phyloP scores from a whole-genome alignment of 2,113 vertebrate genomes.

The Chaenocephalus aceratus region DNA sequence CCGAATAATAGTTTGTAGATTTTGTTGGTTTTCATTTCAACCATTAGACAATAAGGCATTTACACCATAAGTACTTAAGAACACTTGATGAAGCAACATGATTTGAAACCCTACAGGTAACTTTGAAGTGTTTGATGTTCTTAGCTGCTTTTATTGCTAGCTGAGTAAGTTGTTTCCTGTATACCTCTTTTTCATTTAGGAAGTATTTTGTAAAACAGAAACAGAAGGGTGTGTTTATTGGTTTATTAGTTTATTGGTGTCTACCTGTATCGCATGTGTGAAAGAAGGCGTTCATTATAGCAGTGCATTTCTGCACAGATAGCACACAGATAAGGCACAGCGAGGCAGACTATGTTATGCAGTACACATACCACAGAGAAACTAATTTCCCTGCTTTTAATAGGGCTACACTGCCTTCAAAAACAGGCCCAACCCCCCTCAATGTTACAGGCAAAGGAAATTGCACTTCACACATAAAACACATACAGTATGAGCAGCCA shows the following conservation, averaged over 20 bases:
- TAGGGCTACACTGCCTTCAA: constrained; percentile 28
- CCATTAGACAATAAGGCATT: background rate
- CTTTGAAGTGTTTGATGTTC: background rate
- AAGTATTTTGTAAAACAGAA: background rate
- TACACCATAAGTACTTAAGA: background rate
- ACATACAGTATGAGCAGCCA: constrained; percentile 21
- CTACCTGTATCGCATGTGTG: background rate
- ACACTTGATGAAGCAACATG: too few species aligned
- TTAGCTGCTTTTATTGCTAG: background rate
- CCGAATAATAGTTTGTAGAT: background rate
- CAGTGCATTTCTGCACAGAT: constrained; percentile 20
- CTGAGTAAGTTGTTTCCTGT: background rate
- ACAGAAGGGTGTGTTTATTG: constrained; percentile 9
- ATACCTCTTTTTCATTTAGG: constrained; percentile 12
- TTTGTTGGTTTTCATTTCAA: background rate
- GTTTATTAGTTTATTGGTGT: constrained; percentile 34
- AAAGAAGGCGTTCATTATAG: constrained; percentile 37
- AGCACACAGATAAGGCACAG: constrained; percentile 6
- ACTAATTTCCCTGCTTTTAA: constrained; percentile 55
- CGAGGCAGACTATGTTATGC: constrained; percentile 4
- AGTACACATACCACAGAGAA: constrained; percentile 35
- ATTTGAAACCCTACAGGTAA: background rate
- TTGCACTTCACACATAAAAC: constrained; percentile 61
- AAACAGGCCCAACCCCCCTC: constrained; percentile 40
- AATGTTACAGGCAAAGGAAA: constrained; percentile 56